phyloP scores from a whole-genome alignment of 2,797 vertebrate genomes.

The Cynodonichthys magdalenae region DNA sequence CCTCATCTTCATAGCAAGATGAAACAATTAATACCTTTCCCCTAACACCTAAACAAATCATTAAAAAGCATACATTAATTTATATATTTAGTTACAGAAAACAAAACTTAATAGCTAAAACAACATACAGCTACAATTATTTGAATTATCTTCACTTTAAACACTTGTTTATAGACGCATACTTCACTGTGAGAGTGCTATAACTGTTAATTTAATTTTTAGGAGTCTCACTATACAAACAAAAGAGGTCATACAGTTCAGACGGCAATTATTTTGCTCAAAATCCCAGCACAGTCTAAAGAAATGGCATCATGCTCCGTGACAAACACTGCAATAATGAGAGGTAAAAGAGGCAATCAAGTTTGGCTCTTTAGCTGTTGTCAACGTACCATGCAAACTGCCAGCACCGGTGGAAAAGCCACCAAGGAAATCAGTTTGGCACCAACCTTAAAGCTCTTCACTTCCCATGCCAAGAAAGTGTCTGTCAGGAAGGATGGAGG shows the following conservation, averaged over 20 bases:
- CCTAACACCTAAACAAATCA: too few relatives aligned
- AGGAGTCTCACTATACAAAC: background rate
- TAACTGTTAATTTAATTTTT: background rate
- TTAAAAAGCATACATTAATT: too few relatives aligned
- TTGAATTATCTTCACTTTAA: background rate
- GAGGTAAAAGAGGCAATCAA: slow-evolving; percentile 57
- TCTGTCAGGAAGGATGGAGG: slow-evolving; percentile 53
- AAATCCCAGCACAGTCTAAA: slow-evolving; percentile 1
- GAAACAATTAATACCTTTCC: too few relatives aligned
- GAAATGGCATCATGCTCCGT: slow-evolving; percentile 54
- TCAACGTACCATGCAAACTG: slow-evolving; percentile 57
- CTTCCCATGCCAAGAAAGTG: slow-evolving; percentile 62
- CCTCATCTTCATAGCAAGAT: too few relatives aligned
- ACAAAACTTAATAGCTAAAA: too few relatives aligned
- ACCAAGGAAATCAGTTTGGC: slow-evolving; percentile 74
- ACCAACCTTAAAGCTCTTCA: slow-evolving; percentile 64
- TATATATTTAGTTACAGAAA: too few relatives aligned
- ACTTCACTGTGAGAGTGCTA: background rate
- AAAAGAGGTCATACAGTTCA: background rate
- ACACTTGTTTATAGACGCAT: background rate
- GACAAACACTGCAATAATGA: slow-evolving; percentile 67
- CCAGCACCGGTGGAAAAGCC: slow-evolving; percentile 62
- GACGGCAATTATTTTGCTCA: background rate
- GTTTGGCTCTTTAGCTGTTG: slow-evolving; percentile 66
- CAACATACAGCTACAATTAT: background rate